Percentiles rank a stretch among this genome's conserved stretches.
phyloP scores from a whole-genome alignment of 2,113 vertebrate genomes.

The Platycercus adscitus region DNA sequence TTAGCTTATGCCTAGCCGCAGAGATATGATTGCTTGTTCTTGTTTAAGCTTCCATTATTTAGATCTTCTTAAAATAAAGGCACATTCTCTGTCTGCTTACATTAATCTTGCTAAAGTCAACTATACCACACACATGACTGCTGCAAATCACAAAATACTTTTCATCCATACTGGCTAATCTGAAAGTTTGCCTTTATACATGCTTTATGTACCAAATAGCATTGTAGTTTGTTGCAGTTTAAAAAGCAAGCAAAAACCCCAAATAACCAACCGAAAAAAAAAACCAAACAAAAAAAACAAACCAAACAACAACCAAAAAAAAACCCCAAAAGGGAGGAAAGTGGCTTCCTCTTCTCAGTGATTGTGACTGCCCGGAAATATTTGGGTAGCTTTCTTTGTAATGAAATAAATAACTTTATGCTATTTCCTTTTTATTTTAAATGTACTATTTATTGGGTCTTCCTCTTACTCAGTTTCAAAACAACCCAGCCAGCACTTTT shows the following conservation, averaged over 20 bases:
- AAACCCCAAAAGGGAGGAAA: background rate
- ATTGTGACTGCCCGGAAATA: background rate
- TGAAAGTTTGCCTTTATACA: background rate
- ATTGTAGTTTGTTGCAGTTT: background rate
- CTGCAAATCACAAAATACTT: background rate
- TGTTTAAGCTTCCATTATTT: conserved; percentile 13
- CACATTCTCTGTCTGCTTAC: background rate
- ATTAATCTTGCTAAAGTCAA: background rate
- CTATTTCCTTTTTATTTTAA: background rate
- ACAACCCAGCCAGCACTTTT: background rate
- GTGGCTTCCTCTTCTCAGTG: background rate
- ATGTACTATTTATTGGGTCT: background rate
- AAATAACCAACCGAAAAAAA: background rate
- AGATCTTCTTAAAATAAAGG: conserved; percentile 17
- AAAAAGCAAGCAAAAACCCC: background rate
- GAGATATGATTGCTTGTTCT: conserved; percentile 1
- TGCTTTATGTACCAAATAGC: background rate
- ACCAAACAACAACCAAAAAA: background rate
- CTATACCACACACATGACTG: background rate
- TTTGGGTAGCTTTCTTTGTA: background rate
- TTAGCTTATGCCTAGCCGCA: conserved; percentile 32
- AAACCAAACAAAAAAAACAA: no score
- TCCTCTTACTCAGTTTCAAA: background rate
- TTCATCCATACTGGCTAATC: background rate
- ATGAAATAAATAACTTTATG: background rate